phyloP scores from a whole-genome alignment of 2,888 invertebrate genomes.

The Athrips mouffetella region DNA sequence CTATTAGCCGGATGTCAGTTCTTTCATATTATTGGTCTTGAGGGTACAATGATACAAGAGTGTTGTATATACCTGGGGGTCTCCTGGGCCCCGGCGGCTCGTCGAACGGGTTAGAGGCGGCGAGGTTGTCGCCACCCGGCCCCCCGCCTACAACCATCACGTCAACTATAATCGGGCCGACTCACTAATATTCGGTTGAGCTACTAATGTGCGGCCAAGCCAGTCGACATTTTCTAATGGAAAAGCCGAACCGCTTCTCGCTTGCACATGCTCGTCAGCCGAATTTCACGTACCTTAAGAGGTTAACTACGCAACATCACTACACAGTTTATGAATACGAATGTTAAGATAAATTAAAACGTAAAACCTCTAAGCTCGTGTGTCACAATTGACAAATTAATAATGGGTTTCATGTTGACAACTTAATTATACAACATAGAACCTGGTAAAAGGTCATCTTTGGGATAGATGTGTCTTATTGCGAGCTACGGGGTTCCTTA shows the following conservation, averaged over 20 bases:
- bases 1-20: no score
- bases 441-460: no score
- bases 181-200: background rate
- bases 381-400: no score
- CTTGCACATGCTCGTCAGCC: constrained; percentile 7
- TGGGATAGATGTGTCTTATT: no score
- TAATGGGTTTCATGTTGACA: no score
- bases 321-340: no score
- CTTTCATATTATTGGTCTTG: no score
- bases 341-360: no score
- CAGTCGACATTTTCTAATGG: constrained; percentile 4
- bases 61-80: constrained; percentile 69
- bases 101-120: constrained; percentile 92
- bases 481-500: no score
- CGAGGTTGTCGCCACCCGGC: constrained; percentile 84
- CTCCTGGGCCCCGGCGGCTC: constrained; percentile 81
- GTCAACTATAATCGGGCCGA: constrained; percentile 11
- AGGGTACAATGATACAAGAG: background rate
- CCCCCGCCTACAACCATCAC: constrained; percentile 68
- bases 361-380: no score
- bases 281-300: constrained; percentile 6
- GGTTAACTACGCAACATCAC: constrained; percentile 6
- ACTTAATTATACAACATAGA: no score
- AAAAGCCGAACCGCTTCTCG: background rate
- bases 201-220: background rate